Conservation (phyloP, 2,797 vertebrate species). For the Rhinella marina region DNA sequence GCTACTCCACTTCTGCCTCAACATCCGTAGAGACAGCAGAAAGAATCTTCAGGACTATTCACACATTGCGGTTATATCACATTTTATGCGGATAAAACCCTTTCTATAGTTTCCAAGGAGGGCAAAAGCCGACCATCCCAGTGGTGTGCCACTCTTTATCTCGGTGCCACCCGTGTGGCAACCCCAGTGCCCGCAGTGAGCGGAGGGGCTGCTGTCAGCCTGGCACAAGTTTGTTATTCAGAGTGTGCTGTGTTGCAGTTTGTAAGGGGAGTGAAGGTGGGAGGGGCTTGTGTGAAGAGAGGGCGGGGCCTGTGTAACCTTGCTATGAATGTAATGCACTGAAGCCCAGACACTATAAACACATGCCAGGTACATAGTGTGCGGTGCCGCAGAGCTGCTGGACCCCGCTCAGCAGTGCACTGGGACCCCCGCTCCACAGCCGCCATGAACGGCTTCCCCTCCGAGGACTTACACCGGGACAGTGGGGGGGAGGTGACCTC, state of each 20-base stretch:
- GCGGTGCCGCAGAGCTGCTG: background rate
- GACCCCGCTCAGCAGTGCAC: background rate
- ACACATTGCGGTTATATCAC: no score
- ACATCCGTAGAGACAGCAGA: background rate
- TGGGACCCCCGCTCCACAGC: background rate
- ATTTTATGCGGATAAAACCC: no score
- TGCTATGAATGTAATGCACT: slow-evolving; percentile 51
- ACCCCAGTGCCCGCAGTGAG: background rate
- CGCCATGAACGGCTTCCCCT: slow-evolving; percentile 57
- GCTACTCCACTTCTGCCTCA: background rate
- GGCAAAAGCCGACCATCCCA: background rate
- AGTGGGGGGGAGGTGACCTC: slow-evolving; percentile 37
- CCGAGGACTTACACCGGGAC: slow-evolving; percentile 29
- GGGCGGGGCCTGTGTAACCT: slow-evolving; percentile 45
- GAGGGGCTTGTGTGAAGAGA: background rate
- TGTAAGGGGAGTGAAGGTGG: slow-evolving; percentile 3
- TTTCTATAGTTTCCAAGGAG: background rate
- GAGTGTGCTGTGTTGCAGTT: slow-evolving; percentile 39
- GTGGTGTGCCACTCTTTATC: no score
- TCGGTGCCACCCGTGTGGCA: background rate
- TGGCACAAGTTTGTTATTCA: slow-evolving; percentile 33
- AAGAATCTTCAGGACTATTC: background rate
- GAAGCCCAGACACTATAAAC: slow-evolving; percentile 25
- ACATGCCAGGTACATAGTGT: slow-evolving; percentile 37
- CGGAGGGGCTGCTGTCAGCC: background rate